Evolutionary conservation across 2,797 vertebrate genomes (phyloP).

Genomic region (Cercopithecus neglectus): DNA sequence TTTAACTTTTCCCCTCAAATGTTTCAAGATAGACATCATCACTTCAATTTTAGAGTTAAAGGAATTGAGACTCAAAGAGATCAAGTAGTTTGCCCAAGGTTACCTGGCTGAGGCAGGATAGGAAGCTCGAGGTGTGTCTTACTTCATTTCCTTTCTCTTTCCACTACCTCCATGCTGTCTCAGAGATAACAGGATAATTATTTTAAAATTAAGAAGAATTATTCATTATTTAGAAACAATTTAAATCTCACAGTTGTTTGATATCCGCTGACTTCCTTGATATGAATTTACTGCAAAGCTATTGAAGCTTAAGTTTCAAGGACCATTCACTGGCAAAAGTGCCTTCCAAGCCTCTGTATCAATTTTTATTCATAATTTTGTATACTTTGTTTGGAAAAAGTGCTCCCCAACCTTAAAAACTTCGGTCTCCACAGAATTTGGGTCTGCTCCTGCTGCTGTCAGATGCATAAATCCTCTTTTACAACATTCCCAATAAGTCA

Average conservation of each 20-base stretch:
- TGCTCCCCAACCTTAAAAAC: not conserved
- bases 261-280: not conserved
- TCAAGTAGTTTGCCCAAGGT: not conserved
- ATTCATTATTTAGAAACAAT: slow-evolving; percentile 38
- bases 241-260: not conserved
- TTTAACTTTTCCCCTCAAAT: not conserved
- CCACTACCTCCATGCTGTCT: not conserved
- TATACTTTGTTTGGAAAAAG: not conserved
- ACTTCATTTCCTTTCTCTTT: not conserved
- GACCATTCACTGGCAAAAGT: not conserved
- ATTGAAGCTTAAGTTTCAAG: slow-evolving; percentile 17
- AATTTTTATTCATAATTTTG: slow-evolving; percentile 41
- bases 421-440: not conserved
- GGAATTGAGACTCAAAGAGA: not conserved
- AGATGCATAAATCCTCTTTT: not conserved
- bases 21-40: slow-evolving; percentile 26
- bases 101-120: not conserved
- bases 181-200: not conserved
- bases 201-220: slow-evolving; percentile 20
- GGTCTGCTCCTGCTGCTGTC: not conserved
- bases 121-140: not conserved
- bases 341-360: not conserved
- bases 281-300: not conserved
- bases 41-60: slow-evolving; percentile 6
- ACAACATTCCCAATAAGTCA: not conserved